Percentiles rank a stretch among this genome's conserved stretches.
phyloP scores from a whole-genome alignment of 2,888 invertebrate genomes.

The Lasioglossum lativentre region DNA sequence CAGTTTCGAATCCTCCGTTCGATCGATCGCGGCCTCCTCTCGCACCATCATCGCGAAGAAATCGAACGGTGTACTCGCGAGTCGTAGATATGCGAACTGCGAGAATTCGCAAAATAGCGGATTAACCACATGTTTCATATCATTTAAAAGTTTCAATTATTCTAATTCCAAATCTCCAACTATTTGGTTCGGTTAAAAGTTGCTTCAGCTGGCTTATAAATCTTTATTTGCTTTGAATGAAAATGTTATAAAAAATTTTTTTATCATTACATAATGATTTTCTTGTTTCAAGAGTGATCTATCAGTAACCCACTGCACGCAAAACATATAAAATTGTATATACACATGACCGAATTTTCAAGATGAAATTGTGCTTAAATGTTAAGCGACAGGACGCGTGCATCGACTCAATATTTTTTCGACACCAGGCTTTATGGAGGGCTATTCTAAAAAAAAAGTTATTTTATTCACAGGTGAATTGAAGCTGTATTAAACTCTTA shows the following conservation, averaged over 20 bases:
- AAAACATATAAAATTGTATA: too few relatives aligned
- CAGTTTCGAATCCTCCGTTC: conserved; percentile 23
- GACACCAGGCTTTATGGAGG: background rate
- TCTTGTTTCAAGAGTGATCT: too few relatives aligned
- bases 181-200: background rate
- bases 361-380: background rate
- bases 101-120: background rate
- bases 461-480: background rate
- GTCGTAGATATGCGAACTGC: background rate
- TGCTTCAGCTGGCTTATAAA: too few relatives aligned
- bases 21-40: conserved; percentile 8
- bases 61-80: conserved; percentile 8
- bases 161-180: too few relatives aligned
- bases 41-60: background rate
- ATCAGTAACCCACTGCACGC: too few relatives aligned
- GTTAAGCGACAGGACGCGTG: background rate
- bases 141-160: too few relatives aligned
- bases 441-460: background rate
- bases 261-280: too few relatives aligned
- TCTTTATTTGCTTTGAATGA: too few relatives aligned
- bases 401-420: background rate
- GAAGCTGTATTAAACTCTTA: background rate
- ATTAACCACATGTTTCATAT: too few relatives aligned
- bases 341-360: too few relatives aligned
- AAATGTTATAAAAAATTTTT: too few relatives aligned